These are phyloP conservation scores for Stichopus horrens DNA, from an alignment of 53 echinoderm and acorn worm species.

Conservation along the genomic window DNA sequence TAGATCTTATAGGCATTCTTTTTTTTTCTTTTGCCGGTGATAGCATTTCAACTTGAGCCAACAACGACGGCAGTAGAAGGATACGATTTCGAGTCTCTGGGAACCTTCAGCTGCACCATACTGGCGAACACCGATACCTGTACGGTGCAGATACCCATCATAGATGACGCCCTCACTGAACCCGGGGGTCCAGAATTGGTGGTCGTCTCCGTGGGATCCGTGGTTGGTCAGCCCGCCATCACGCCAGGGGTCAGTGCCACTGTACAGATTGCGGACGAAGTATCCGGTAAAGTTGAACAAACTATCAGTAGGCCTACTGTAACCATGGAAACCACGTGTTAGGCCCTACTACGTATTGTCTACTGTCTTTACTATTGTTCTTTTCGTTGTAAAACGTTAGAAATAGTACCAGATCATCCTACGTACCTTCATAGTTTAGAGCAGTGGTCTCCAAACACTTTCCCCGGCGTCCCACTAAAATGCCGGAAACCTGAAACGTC, in stretches of 20 bases:
- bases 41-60: neutral
- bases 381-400: no score
- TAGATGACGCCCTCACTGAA: neutral
- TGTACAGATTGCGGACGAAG: neutral
- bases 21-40: neutral
- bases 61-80: neutral
- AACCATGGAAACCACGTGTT: no score
- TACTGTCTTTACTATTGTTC: no score
- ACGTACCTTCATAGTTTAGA: no score
- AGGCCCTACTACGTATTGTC: no score
- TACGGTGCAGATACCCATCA: neutral
- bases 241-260: neutral
- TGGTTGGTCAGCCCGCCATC: neutral
- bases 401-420: no score
- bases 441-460: no score
- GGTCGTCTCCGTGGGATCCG: neutral
- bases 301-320: no score
- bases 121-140: neutral
- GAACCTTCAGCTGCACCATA: neutral
- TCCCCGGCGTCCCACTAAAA: no score
- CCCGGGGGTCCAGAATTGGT: neutral
- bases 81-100: neutral
- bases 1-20: no score
- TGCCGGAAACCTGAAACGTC: no score
- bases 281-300: neutral